Percentiles rank a stretch among this genome's conserved stretches.
Conservation (phyloP, 2,113 vertebrate species). For the Nesogale talazaci region DNA sequence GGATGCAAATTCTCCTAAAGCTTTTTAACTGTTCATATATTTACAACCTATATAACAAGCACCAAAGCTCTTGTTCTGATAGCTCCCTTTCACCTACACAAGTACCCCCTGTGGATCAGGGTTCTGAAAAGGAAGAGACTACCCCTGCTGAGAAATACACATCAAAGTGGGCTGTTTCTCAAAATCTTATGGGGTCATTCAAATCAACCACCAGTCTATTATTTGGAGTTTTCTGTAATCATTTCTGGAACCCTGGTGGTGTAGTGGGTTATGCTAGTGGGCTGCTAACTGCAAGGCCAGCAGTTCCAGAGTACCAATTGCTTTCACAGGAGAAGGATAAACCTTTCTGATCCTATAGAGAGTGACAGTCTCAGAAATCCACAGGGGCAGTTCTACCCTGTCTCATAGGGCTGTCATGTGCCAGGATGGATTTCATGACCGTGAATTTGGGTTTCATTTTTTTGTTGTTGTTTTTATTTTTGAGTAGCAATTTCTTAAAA, state of each 20-base stretch:
- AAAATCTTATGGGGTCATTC: not conserved
- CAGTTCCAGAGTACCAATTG: too few species aligned
- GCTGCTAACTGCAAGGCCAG: too few species aligned
- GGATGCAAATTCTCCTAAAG: slow-evolving; percentile 11
- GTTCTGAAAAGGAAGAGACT: not conserved
- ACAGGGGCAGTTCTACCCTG: too few species aligned
- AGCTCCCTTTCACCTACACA: slow-evolving; percentile 1
- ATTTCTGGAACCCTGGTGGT: not conserved
- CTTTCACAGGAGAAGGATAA: too few species aligned
- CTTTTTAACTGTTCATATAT: slow-evolving; percentile 13
- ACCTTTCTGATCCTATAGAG: too few species aligned
- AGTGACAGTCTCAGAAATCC: too few species aligned
- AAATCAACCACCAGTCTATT: not conserved
- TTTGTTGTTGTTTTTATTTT: too few species aligned
- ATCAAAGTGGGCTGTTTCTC: not conserved
- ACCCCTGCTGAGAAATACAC: not conserved
- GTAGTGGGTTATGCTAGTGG: too few species aligned
- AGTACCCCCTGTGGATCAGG: not conserved
- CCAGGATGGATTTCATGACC: too few species aligned
- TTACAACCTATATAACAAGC: not conserved
- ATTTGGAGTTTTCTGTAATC: not conserved
- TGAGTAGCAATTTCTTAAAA: slow-evolving; percentile 28
- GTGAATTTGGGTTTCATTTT: too few species aligned
- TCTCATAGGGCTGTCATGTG: too few species aligned
- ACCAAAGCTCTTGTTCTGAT: not conserved